phyloP scores from a whole-genome alignment of 2,113 vertebrate genomes.

The Ceyx margarethae region DNA sequence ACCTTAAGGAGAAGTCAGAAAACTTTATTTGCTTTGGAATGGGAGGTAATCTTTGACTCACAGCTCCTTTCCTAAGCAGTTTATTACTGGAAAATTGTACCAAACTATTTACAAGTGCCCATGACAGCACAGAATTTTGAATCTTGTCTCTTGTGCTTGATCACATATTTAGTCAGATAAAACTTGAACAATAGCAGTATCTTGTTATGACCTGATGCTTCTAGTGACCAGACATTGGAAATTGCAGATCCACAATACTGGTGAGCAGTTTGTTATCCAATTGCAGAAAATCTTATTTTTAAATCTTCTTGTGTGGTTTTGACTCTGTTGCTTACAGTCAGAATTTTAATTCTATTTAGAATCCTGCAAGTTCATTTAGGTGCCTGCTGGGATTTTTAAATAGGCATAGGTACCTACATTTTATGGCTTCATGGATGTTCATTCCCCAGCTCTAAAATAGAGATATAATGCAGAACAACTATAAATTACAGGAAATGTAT shows the following conservation, averaged over 20 bases:
- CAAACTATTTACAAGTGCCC: background rate
- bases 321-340: background rate
- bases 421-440: background rate
- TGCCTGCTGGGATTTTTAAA: background rate
- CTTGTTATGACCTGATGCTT: fast-evolving
- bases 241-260: background rate
- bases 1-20: background rate
- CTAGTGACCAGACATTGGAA: background rate
- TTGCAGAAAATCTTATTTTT: background rate
- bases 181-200: background rate
- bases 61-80: background rate
- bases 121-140: background rate
- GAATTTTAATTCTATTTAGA: background rate
- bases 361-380: background rate
- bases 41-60: background rate
- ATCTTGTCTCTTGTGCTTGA: background rate
- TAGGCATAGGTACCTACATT: background rate
- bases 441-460: background rate
- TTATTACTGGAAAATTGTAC: background rate
- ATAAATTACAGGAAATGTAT: background rate
- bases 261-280: background rate
- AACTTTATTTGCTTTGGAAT: background rate
- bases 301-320: background rate
- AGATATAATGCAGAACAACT: background rate
- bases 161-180: background rate